These are phyloP conservation scores for Oncorhynchus keta DNA, from an alignment of 2,113 vertebrate genomes.

Conservation along the genomic window DNA sequence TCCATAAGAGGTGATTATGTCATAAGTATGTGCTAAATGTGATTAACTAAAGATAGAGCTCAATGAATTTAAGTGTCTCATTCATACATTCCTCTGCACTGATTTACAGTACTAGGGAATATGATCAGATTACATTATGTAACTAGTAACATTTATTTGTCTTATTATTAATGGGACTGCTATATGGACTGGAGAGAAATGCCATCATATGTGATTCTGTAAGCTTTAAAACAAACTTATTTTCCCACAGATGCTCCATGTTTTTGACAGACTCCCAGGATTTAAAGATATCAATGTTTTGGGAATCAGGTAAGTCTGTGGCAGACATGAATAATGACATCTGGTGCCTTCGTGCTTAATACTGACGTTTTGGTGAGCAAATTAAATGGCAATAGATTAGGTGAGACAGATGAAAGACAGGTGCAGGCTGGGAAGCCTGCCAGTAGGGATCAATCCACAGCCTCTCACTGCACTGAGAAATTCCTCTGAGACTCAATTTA, in stretches of 20 bases:
- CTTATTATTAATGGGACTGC: neutral
- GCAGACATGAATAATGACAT: neutral
- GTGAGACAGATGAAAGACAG: neutral
- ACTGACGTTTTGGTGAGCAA: neutral
- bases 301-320: conserved; percentile 82
- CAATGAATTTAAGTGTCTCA: conserved; percentile 20
- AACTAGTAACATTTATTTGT: neutral
- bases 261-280: conserved; percentile 84
- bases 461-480: conserved; percentile 1
- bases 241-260: conserved; percentile 81
- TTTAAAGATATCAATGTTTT: conserved; percentile 83
- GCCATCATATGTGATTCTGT: neutral
- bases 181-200: neutral
- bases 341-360: neutral
- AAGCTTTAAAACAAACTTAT: conserved; percentile 18
- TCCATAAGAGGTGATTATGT: conserved; percentile 49
- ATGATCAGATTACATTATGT: neutral
- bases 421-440: neutral
- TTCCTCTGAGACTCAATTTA: conserved; percentile 19
- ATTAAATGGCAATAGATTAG: neutral
- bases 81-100: conserved; percentile 7
- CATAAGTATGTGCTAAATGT: conserved; percentile 39
- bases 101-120: neutral
- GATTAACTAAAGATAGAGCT: conserved; percentile 41
- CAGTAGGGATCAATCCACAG: neutral